These are phyloP conservation scores for Sycophila texana DNA, from an alignment of 2,888 invertebrate species.

Conservation along the genomic window DNA sequence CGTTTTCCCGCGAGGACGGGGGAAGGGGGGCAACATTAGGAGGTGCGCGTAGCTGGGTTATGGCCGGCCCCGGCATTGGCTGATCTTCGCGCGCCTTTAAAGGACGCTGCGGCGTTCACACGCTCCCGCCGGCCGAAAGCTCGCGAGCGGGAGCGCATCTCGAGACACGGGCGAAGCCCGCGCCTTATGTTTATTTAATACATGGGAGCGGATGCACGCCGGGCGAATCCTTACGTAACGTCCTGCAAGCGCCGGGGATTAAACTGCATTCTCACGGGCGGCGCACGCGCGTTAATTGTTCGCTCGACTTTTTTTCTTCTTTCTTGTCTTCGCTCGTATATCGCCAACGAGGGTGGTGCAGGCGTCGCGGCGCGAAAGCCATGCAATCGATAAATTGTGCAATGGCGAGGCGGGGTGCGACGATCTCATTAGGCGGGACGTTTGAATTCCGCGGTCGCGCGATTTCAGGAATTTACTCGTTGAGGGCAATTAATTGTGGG, in stretches of 20 bases:
- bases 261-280: conserved; percentile 55
- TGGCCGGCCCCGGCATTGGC: conserved; percentile 12
- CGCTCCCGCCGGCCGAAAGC: conserved; percentile 56
- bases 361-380: neutral
- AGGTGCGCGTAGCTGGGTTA: conserved; percentile 15
- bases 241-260: conserved; percentile 51
- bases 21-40: too few relatives aligned
- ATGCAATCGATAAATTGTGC: conserved; percentile 17
- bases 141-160: neutral
- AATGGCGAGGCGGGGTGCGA: conserved; percentile 4
- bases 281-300: conserved; percentile 53
- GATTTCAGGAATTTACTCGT: neutral
- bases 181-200: conserved; percentile 57
- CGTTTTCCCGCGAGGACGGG: too few relatives aligned
- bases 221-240: conserved; percentile 56
- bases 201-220: conserved; percentile 57
- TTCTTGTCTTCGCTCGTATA: neutral
- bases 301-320: conserved; percentile 26
- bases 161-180: conserved; percentile 18
- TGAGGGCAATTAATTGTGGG: neutral
- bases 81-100: conserved; percentile 56
- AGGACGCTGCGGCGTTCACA: conserved; percentile 61
- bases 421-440: conserved; percentile 23
- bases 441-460: neutral
- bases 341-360: neutral